Conservation (phyloP, 1,140 invertebrate genomes). For the Planococcus citri region DNA sequence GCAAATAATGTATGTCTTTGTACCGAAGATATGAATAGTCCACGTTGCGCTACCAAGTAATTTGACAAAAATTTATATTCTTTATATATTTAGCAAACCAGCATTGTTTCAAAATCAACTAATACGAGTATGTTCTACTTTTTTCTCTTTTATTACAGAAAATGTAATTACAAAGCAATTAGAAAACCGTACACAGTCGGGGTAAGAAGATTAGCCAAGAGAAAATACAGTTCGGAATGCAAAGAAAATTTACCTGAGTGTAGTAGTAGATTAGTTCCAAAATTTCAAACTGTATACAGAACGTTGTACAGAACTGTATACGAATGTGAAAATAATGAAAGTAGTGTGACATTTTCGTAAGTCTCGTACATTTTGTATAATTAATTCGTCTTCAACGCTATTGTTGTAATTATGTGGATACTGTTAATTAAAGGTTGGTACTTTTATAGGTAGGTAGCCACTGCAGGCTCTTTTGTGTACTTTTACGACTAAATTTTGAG, state of each 20-base stretch:
- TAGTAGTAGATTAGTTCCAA: constrained; percentile 28
- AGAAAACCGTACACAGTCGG: constrained; percentile 31
- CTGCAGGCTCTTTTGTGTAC: no score
- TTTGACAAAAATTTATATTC: neutral
- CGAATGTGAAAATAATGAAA: constrained; percentile 25
- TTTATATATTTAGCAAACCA: neutral
- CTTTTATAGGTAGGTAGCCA: no score
- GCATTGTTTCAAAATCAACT: no score
- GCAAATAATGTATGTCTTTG: constrained; percentile 32
- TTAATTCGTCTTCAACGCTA: neutral
- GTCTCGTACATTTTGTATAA: neutral
- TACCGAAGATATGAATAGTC: constrained; percentile 26
- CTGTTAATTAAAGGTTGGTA: no score
- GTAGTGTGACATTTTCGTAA: neutral
- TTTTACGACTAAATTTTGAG: no score
- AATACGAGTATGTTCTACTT: no score
- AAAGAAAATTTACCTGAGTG: constrained; percentile 28
- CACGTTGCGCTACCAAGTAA: constrained; percentile 30
- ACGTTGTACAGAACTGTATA: constrained; percentile 31
- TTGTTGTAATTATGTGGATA: neutral
- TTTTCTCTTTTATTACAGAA: constrained; percentile 29
- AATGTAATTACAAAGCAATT: constrained; percentile 30
- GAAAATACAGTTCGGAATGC: constrained; percentile 29
- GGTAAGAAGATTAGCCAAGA: constrained; percentile 28
- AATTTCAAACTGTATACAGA: constrained; percentile 31